phyloP scores from a whole-genome alignment of 2,113 vertebrate genomes.

The Zingel zingel region DNA sequence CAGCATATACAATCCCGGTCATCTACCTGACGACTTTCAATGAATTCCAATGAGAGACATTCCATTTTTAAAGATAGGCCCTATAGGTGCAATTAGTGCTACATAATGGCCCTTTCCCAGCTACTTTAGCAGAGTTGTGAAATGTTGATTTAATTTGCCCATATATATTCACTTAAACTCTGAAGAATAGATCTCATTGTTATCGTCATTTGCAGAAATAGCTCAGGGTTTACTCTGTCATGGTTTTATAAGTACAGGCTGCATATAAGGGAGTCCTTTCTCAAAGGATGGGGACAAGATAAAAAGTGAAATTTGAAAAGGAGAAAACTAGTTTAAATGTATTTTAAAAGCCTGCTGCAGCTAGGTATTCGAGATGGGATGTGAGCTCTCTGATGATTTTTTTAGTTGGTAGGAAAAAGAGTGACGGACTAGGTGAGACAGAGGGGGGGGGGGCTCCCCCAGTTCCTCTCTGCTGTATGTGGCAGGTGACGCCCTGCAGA shows the following conservation, averaged over 20 bases:
- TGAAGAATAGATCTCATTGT: slow-evolving; percentile 65
- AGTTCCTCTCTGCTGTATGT: slow-evolving; percentile 25
- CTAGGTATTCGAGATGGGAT: slow-evolving; percentile 5
- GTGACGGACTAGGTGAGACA: slow-evolving; percentile 6
- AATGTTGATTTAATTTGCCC: slow-evolving; percentile 79
- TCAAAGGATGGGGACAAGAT: slow-evolving; percentile 32
- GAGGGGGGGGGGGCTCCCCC: slow-evolving; percentile 20
- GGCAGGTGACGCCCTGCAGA: slow-evolving; percentile 65
- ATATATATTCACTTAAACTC: slow-evolving; percentile 77
- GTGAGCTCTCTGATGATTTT: slow-evolving; percentile 21
- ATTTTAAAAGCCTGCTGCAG: slow-evolving; percentile 42
- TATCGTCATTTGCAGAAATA: slow-evolving; percentile 37
- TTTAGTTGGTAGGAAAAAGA: slow-evolving; percentile 1
- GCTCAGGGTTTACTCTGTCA: slow-evolving; percentile 54
- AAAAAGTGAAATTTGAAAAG: slow-evolving; percentile 40
- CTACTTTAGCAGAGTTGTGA: slow-evolving; percentile 63
- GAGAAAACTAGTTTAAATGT: slow-evolving; percentile 7
- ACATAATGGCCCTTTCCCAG: slow-evolving; percentile 68
- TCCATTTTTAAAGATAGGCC: slow-evolving; percentile 69
- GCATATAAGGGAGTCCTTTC: slow-evolving; percentile 19
- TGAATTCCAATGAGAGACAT: slow-evolving; percentile 79
- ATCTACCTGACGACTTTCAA: slow-evolving; percentile 63
- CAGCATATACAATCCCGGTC: slow-evolving; percentile 27
- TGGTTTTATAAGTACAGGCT: slow-evolving; percentile 44
- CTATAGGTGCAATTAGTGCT: slow-evolving; percentile 82